Evolutionary conservation across 2,888 invertebrate genomes (phyloP), one percentile per base, ranked within the genome.

Genomic region (Leistus spinibarbis): DNA sequence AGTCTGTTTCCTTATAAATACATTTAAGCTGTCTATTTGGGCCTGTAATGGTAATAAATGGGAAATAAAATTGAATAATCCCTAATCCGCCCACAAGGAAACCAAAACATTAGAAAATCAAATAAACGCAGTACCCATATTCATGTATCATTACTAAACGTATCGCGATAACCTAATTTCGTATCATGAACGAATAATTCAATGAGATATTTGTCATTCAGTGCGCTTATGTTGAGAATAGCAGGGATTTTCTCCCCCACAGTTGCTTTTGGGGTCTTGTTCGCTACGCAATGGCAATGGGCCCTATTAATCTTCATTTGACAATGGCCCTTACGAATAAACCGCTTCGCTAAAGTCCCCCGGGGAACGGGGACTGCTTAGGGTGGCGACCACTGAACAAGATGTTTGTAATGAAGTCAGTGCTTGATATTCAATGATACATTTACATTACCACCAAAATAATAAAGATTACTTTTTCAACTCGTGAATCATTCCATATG

Each of bases 241-340:
- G n/a, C n/a, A n/a, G n/a, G 40, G 40, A 40, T 60, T n/a, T n/a
- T n/a, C 19, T 60, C 60, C 22, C 60, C 60, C 60, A 19, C 19
- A 60, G 56, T 19, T 60, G 22, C 10, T 19, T 10, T 9, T 23
- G 24, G 75, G 69, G 67, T 22, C 67, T 68, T 64, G 64, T 64
- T n/a, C 23, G 23, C 62, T 54, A 40, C 64, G 62, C 53, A 60
- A 54, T 22, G 66, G 53, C 23, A 60, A 27, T 27, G 40, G 16
- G 69, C 56, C 56, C 75, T 69, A 75, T 75, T 75, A 75, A 75
- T 75, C 75, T 75, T 75, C 75, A 75, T 75, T 75, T 75, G 75
- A 75, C 75, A 75, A 75, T 75, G 75, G 75, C 20, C 68, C 53
- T 40, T 53, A 9, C 54, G 54, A 54, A 54, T 53, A 54, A 54